These are phyloP conservation scores for Schizopygopsis pylzovi DNA, from an alignment of 2,797 vertebrate species.

Conservation along the genomic window DNA sequence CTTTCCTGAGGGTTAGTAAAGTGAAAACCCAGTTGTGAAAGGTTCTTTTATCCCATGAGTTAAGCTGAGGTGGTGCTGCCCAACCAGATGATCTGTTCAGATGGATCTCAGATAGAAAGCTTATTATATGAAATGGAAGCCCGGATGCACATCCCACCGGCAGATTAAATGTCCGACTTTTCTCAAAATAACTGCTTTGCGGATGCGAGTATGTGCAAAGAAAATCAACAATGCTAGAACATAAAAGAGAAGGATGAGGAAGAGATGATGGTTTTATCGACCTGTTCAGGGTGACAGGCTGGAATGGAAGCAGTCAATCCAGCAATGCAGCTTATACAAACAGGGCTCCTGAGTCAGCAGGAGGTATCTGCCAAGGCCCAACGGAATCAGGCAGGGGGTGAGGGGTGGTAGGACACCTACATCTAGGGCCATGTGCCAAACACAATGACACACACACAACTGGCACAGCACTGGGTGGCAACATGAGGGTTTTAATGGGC, in stretches of 20 bases:
- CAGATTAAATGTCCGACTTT: slow-evolving; percentile 66
- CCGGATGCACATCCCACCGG: slow-evolving; percentile 21
- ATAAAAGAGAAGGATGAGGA: slow-evolving; percentile 19
- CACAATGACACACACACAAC: slow-evolving; percentile 78
- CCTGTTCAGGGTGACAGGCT: neutral
- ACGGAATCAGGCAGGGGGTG: slow-evolving; percentile 70
- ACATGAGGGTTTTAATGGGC: slow-evolving; percentile 61
- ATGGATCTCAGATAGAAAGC: slow-evolving; percentile 57
- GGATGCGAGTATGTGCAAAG: slow-evolving; percentile 16
- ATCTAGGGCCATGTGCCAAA: slow-evolving; percentile 81
- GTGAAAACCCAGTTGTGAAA: slow-evolving; percentile 10
- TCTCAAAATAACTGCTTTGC: slow-evolving; percentile 59
- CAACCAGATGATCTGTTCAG: slow-evolving; percentile 55
- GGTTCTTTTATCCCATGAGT: slow-evolving; percentile 28
- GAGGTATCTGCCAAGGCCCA: slow-evolving; percentile 73
- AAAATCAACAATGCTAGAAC: slow-evolving; percentile 25
- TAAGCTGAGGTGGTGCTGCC: slow-evolving; percentile 64
- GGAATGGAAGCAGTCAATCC: slow-evolving; percentile 25
- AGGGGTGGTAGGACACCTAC: slow-evolving; percentile 60
- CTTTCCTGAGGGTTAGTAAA: slow-evolving; percentile 4
- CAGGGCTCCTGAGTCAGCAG: slow-evolving; percentile 74
- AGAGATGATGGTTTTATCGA: slow-evolving; percentile 31
- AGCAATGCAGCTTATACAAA: slow-evolving; percentile 36
- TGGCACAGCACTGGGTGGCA: slow-evolving; percentile 72
- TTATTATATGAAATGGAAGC: slow-evolving; percentile 39